A percentile compares a stretch with the other conserved stretches of the same genome.
Conservation (phyloP, 1,140 invertebrate species). For the Drosophila ercepeae region DNA sequence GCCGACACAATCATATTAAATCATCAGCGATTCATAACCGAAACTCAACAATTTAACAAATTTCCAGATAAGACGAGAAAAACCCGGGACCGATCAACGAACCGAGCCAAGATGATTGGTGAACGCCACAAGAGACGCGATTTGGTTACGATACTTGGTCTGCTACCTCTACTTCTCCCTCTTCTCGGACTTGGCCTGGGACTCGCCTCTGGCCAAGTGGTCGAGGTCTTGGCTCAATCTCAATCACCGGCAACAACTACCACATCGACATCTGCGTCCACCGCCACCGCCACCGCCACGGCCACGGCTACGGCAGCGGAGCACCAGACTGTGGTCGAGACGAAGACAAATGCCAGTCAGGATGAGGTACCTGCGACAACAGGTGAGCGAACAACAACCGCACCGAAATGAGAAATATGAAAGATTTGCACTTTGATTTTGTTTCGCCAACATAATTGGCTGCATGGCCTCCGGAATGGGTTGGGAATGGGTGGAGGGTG, state of each 20-base stretch:
- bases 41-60: constrained; percentile 48
- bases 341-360: constrained; percentile 55
- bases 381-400: constrained; percentile 63
- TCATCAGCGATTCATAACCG: constrained; percentile 51
- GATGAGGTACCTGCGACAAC: constrained; percentile 64
- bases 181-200: constrained; percentile 9
- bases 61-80: constrained; percentile 65
- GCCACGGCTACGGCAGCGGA: constrained; percentile 19
- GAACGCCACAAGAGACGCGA: constrained; percentile 79
- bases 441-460: constrained; percentile 77
- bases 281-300: constrained; percentile 15
- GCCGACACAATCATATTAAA: constrained; percentile 59
- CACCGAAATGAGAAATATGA: constrained; percentile 71
- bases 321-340: constrained; percentile 21
- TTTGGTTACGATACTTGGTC: constrained; percentile 72
- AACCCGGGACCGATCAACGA: constrained; percentile 44
- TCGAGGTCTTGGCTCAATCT: constrained; percentile 66
- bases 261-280: constrained; percentile 19
- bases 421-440: constrained; percentile 81
- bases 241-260: constrained; percentile 22
- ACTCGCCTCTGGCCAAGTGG: constrained; percentile 53
- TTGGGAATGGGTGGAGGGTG: neutral
- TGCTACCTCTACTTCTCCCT: constrained; percentile 25
- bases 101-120: constrained; percentile 75
- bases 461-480: constrained; percentile 18